These are phyloP conservation scores for Andrena trimmerana DNA, from an alignment of 2,888 invertebrate species.

Conservation along the genomic window DNA sequence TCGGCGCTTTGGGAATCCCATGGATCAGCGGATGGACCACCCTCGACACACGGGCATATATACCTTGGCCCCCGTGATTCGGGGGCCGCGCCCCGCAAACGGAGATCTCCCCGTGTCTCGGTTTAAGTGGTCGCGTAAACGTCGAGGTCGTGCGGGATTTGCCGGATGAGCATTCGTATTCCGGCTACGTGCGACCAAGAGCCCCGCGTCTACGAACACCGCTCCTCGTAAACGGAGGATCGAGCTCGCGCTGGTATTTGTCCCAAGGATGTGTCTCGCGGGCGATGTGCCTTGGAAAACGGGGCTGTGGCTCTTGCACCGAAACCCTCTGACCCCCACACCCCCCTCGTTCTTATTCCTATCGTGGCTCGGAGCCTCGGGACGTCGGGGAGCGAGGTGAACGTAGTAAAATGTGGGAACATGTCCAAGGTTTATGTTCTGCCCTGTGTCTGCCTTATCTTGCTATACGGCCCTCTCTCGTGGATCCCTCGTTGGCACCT, in stretches of 20 bases:
- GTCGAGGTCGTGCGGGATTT: conserved; percentile 52
- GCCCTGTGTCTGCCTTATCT: not conserved
- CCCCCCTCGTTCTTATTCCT: conserved; percentile 12
- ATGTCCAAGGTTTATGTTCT: not conserved
- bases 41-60: conserved; percentile 44
- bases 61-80: conserved; percentile 55
- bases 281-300: conserved; percentile 18
- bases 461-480: not conserved
- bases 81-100: conserved; percentile 44
- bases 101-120: conserved; percentile 61
- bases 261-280: conserved; percentile 26
- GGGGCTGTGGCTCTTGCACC: not conserved
- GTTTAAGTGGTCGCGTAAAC: conserved; percentile 69
- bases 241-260: conserved; percentile 42
- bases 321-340: not conserved
- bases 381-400: not conserved
- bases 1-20: conserved; percentile 65
- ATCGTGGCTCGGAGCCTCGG: not conserved
- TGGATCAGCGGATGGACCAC: conserved; percentile 50
- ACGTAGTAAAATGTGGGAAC: conserved; percentile 7
- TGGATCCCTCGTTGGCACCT: not conserved
- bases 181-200: conserved; percentile 40
- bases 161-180: conserved; percentile 64
- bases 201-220: conserved; percentile 9
- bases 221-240: conserved; percentile 59